Percentiles rank a stretch among this genome's conserved stretches.
Evolutionary conservation across 2,797 vertebrate species (phyloP).

Genomic region (Podarcis siculus): DNA sequence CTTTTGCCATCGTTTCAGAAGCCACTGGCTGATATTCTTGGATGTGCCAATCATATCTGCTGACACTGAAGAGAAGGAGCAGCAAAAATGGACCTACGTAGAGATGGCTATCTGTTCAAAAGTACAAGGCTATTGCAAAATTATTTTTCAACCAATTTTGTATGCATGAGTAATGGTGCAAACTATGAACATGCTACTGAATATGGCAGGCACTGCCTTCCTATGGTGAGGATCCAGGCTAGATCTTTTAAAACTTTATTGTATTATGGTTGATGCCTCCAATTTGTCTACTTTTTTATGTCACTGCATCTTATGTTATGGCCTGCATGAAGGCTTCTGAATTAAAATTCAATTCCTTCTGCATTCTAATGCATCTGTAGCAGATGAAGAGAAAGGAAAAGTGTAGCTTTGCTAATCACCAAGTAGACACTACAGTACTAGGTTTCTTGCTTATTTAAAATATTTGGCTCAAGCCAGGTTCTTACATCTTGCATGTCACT

Average conservation of each 20-base stretch:
- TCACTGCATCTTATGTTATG: no score
- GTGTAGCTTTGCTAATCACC: not conserved
- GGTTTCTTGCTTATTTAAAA: not conserved
- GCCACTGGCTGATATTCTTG: not conserved
- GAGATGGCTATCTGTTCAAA: conserved; percentile 11
- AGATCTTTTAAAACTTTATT: not conserved
- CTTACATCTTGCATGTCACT: no score
- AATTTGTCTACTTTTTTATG: not conserved
- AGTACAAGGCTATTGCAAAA: not conserved
- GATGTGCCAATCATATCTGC: conserved; percentile 4
- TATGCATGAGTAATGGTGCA: not conserved
- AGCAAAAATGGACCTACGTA: conserved; percentile 13
- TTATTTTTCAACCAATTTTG: not conserved
- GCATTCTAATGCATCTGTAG: not conserved
- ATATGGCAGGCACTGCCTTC: not conserved
- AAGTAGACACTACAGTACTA: not conserved
- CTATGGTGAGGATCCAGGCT: not conserved
- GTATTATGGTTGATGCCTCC: not conserved
- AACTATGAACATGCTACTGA: not conserved
- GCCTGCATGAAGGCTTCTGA: no score
- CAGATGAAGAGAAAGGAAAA: not conserved
- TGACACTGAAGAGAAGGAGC: conserved; percentile 14
- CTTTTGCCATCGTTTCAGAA: not conserved
- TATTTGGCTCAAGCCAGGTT: not conserved
- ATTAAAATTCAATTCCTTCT: not conserved